phyloP scores from a whole-genome alignment of 2,113 vertebrate genomes.

The Callopanchax toddi region DNA sequence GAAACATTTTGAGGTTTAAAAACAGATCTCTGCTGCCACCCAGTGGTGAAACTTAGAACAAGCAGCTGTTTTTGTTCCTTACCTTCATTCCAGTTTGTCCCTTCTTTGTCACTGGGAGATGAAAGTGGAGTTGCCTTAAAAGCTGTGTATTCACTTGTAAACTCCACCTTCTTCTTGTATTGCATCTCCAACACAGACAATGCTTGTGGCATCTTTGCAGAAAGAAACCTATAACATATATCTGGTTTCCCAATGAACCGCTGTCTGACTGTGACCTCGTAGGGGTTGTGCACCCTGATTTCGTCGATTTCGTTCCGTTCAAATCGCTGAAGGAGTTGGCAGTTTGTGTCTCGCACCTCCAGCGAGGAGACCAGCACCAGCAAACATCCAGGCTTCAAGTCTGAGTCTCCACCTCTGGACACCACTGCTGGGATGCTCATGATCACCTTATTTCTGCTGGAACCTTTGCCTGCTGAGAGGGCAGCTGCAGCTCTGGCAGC shows the following conservation, averaged over 20 bases:
- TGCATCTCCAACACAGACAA: constrained; percentile 86
- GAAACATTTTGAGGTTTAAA: constrained; percentile 25
- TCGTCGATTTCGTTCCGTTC: constrained; percentile 88
- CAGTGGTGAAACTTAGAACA: constrained; percentile 52
- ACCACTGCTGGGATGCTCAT: constrained; percentile 85
- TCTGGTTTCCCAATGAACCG: constrained; percentile 91
- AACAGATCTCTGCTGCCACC: constrained; percentile 59
- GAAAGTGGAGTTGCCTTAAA: constrained; percentile 70
- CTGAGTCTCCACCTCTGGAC: constrained; percentile 76
- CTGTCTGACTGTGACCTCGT: constrained; percentile 89
- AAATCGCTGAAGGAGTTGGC: constrained; percentile 84
- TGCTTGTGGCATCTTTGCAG: constrained; percentile 86
- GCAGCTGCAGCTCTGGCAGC: constrained; percentile 45
- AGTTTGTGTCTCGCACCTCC: constrained; percentile 83
- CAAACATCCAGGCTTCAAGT: constrained; percentile 83
- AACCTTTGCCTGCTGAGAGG: constrained; percentile 29
- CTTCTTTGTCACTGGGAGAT: constrained; percentile 72
- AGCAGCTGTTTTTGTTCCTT: constrained; percentile 19
- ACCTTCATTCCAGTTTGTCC: constrained; percentile 82
- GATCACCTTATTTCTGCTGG: constrained; percentile 76
- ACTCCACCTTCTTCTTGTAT: constrained; percentile 87
- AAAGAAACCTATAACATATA: constrained; percentile 83
- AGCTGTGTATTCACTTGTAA: constrained; percentile 76
- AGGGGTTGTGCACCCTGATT: constrained; percentile 84
- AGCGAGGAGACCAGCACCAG: constrained; percentile 81